Evolutionary conservation across 2,888 invertebrate species (phyloP), one percentile per base, ranked within the genome.

Genomic region (Lymantria dispar): DNA sequence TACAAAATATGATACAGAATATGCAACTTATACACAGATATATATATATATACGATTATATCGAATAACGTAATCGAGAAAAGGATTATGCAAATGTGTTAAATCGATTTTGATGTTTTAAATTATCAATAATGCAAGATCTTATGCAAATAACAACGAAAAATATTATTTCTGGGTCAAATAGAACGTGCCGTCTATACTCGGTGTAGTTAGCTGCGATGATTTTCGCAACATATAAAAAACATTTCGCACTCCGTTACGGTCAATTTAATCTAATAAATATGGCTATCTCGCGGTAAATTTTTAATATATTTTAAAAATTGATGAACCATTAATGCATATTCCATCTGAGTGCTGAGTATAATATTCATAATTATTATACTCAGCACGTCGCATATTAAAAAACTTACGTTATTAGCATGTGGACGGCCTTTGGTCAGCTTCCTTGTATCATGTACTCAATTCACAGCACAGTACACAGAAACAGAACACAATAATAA

Each of bases 371-470:
- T 42, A 14, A 40, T 13, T 14, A 40, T 22, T 29, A 42, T 29
- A 29, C 70, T 65, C 70, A 79, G 70, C 73, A 74, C 67, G 45
- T 44, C 45, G 43, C 48, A 54, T 52, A 60, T 58, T 55, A 49
- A 62, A 68, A 73, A 74, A 87, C 89, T 88, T 72, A 90, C 90
- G 87, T 86, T 87, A 89, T 88, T 76, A 89, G 87, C 90, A 90
- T 90, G 72, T 83, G 44, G 71, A 54, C 57, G 72, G 69, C 72
- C 72, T 78, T 62, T 59, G 60, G 64, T 79, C 78, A 81, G 78
- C 79, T 85, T 83, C 83, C 82, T 77, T 74, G 73, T 79, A 64
- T 73, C 82, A 86, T 83, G 70, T 80, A 86, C 85, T 74, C 80
- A 80, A 83, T 76, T 72, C 76, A 73, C 64, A 63, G 65, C 75